phyloP scores from a whole-genome alignment of 2,797 vertebrate genomes.

The Sebastiscus albofasciatus region DNA sequence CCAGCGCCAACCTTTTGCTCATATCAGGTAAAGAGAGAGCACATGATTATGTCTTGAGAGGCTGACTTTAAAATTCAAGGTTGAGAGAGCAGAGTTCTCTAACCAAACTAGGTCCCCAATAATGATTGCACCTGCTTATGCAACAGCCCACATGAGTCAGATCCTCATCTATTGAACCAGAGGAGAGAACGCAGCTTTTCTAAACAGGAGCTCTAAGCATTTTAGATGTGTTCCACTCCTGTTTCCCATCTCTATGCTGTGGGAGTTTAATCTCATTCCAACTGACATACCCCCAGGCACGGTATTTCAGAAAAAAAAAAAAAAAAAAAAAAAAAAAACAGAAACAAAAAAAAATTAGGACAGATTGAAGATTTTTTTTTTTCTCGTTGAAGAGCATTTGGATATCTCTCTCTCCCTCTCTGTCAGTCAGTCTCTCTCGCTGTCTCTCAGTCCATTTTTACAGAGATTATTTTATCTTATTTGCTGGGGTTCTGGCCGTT shows the following conservation, averaged over 20 bases:
- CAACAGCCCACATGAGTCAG: constrained; percentile 78
- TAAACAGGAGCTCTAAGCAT: constrained; percentile 75
- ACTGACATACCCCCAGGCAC: constrained; percentile 78
- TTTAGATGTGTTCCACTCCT: constrained; percentile 77
- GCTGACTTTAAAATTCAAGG: constrained; percentile 41
- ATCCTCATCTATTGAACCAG: constrained; percentile 75
- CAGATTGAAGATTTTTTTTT: constrained; percentile 65
- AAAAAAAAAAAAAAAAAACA: constrained; percentile 37
- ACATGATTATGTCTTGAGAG: constrained; percentile 23
- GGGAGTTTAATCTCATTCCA: constrained; percentile 86
- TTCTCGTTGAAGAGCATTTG: constrained; percentile 47
- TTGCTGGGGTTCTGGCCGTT: constrained; percentile 74
- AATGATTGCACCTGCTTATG: constrained; percentile 77
- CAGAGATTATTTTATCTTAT: constrained; percentile 85
- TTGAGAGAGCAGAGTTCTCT: constrained; percentile 15
- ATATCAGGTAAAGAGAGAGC: constrained; percentile 6
- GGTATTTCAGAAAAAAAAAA: constrained; percentile 38
- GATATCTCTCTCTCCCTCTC: constrained; percentile 41
- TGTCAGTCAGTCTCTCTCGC: constrained; percentile 39
- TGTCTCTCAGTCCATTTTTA: constrained; percentile 72
- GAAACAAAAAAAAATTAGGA: constrained; percentile 79
- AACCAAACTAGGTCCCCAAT: constrained; percentile 53
- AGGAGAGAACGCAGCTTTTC: constrained; percentile 64
- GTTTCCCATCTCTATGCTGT: constrained; percentile 73
- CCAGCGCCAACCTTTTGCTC: neutral